Percentiles rank a stretch among this genome's conserved stretches.
These are phyloP conservation scores for Dioctria linearis DNA, from an alignment of 2,888 invertebrate genomes.

Conservation along the genomic window DNA sequence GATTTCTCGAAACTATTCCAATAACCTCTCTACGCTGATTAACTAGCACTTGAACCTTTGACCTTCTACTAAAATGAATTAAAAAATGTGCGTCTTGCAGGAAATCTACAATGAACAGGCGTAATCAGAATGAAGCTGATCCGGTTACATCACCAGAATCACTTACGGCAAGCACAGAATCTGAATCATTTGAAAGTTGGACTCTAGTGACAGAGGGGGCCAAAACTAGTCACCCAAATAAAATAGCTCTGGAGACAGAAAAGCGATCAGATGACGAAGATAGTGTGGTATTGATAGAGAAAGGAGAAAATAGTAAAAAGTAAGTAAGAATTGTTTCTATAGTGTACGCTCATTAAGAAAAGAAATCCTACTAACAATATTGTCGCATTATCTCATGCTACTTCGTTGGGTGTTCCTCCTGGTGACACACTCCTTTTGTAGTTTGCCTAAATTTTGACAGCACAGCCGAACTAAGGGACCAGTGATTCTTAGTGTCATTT, in stretches of 20 bases:
- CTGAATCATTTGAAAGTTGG: conserved; percentile 66
- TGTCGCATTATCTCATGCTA: too few relatives aligned
- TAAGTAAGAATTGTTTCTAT: neutral
- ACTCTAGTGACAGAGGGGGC: conserved; percentile 65
- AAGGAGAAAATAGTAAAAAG: conserved; percentile 27
- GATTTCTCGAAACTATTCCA: too few relatives aligned
- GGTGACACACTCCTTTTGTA: too few relatives aligned
- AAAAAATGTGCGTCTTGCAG: neutral
- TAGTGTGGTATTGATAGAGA: conserved; percentile 1
- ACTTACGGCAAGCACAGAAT: conserved; percentile 63
- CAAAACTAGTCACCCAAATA: neutral
- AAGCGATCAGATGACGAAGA: neutral
- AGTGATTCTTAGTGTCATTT: too few relatives aligned
- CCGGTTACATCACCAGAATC: neutral
- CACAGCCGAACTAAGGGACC: too few relatives aligned
- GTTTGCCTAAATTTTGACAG: too few relatives aligned
- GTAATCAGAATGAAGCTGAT: neutral
- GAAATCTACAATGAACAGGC: conserved; percentile 25
- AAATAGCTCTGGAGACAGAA: conserved; percentile 1
- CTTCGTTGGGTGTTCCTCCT: too few relatives aligned
- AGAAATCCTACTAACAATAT: too few relatives aligned
- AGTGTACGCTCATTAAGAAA: too few relatives aligned
- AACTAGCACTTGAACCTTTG: too few relatives aligned
- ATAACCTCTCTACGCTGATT: too few relatives aligned
- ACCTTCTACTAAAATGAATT: neutral